Evolutionary conservation across 2,113 vertebrate species (phyloP).

Genomic region (Nymphicus hollandicus): DNA sequence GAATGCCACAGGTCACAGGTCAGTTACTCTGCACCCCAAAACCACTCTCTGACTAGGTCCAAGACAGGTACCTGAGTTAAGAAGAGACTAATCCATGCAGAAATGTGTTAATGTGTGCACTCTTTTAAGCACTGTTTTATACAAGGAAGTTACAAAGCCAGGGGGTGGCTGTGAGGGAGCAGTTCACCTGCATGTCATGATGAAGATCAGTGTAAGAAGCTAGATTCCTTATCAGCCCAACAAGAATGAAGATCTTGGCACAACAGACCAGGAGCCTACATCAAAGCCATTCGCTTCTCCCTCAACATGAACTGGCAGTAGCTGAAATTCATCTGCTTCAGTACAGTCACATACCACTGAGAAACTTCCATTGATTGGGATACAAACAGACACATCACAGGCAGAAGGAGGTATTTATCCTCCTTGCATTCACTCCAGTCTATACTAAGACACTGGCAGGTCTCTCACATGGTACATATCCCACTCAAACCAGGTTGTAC

Average conservation of each 20-base stretch:
- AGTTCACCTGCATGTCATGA: not conserved
- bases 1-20: not conserved
- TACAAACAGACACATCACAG: not conserved
- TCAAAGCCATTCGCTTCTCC: not conserved
- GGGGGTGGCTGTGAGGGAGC: not conserved
- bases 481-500: not conserved
- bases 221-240: not conserved
- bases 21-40: not conserved
- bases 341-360: not conserved
- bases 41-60: not conserved
- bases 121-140: not conserved
- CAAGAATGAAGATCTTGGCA: not conserved
- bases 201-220: not conserved
- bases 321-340: not conserved
- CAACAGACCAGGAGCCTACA: not conserved
- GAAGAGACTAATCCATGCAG: rapidly evolving
- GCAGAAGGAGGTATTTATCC: not conserved
- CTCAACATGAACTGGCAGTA: not conserved
- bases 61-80: not conserved
- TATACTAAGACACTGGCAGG: not conserved
- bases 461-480: not conserved
- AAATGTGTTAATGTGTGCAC: rapidly evolving
- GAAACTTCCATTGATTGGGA: not conserved
- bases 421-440: not conserved
- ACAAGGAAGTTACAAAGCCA: not conserved